A percentile compares a stretch with the other conserved stretches of the same genome.
Evolutionary conservation across 2,888 invertebrate species (phyloP).

Genomic region (Prostheceraeus crozeri): DNA sequence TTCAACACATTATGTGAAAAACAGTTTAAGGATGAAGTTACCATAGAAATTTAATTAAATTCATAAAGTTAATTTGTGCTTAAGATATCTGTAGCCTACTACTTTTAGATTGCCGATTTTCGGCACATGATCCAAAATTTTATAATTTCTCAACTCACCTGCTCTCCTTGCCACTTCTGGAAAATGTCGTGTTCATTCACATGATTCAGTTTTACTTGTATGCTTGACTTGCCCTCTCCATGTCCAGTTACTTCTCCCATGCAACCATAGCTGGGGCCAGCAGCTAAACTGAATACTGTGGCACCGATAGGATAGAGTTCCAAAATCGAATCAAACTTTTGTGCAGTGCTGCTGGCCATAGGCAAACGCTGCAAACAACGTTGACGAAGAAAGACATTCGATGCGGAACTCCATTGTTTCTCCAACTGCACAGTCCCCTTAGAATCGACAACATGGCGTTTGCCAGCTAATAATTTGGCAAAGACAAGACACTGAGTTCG

Average conservation of each 20-base stretch:
- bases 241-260: constrained; percentile 65
- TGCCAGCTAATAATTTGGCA: neutral
- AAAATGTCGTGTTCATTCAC: no score
- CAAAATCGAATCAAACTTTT: constrained; percentile 59
- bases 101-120: no score
- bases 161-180: no score
- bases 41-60: no score
- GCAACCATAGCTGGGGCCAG: constrained; percentile 73
- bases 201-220: no score
- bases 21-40: no score
- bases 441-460: neutral
- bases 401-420: constrained; percentile 65
- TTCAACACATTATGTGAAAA: no score
- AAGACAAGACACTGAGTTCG: constrained; percentile 12
- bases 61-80: no score
- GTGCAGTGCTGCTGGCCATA: constrained; percentile 55
- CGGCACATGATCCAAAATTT: no score
- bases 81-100: no score
- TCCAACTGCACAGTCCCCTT: constrained; percentile 63
- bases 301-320: constrained; percentile 67
- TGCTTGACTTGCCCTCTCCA: no score
- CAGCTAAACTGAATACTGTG: constrained; percentile 69
- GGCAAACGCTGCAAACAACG: constrained; percentile 46
- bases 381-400: constrained; percentile 43
- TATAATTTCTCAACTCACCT: no score